Evolutionary conservation across 1,140 invertebrate genomes (phyloP).

Genomic region (Trichonephila clavipes): DNA sequence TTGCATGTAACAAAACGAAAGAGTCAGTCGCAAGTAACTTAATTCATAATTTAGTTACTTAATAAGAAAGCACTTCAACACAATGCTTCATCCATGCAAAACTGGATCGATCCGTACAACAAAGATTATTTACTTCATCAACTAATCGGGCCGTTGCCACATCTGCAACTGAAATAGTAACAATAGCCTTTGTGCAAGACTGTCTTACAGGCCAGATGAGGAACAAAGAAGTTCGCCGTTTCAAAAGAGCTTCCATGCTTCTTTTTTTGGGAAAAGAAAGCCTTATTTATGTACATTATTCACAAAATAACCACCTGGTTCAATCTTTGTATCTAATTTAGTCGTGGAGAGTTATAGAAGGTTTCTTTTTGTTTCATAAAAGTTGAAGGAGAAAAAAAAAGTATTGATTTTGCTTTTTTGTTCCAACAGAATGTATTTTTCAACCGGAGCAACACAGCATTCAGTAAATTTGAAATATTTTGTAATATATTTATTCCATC

Average conservation of each 20-base stretch:
- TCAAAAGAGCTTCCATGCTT: constrained; percentile 17
- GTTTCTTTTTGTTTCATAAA: background rate
- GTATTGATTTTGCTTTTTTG: background rate
- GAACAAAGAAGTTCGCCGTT: constrained; percentile 10
- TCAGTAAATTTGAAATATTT: too few species aligned
- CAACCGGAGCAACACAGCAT: background rate
- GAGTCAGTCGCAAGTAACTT: background rate
- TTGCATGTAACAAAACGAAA: background rate
- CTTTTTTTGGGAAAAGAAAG: constrained; percentile 21
- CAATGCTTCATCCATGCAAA: background rate
- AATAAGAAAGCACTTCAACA: background rate
- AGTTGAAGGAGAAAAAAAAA: background rate
- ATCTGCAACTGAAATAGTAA: constrained; percentile 63
- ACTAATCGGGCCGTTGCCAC: constrained; percentile 55
- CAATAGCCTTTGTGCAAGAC: constrained; percentile 42
- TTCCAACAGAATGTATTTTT: background rate
- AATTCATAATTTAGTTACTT: constrained; percentile 36
- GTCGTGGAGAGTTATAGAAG: background rate
- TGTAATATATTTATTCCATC: too few species aligned
- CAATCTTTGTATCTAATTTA: constrained; percentile 30
- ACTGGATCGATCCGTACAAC: background rate
- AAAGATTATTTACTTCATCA: constrained; percentile 54
- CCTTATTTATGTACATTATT: constrained; percentile 51
- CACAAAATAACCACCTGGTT: background rate
- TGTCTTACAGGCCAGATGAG: constrained; percentile 15